Evolutionary conservation across 1,140 invertebrate species (phyloP).

Genomic region (Chrysopa pallens): DNA sequence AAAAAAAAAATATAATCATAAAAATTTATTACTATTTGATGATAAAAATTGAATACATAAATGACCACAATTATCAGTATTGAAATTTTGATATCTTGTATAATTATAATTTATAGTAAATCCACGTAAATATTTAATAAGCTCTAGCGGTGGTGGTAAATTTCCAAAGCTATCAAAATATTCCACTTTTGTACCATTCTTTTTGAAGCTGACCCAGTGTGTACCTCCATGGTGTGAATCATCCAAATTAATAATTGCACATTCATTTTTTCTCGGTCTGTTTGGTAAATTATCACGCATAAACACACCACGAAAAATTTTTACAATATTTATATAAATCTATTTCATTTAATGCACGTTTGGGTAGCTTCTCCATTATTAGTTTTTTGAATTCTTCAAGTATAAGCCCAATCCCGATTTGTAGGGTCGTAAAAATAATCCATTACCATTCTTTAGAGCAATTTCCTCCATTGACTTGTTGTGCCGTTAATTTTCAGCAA

Average conservation of each 20-base stretch:
- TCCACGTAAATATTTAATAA: constrained; percentile 10
- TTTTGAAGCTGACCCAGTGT: constrained; percentile 17
- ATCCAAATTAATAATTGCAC: constrained; percentile 16
- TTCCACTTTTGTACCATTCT: constrained; percentile 5
- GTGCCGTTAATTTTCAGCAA: constrained; percentile 15
- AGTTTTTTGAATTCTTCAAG: constrained; percentile 10
- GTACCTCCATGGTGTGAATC: constrained; percentile 11
- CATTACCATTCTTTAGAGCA: constrained; percentile 12
- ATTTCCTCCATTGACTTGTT: constrained; percentile 17
- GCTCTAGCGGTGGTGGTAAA: constrained; percentile 12
- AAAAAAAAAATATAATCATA: too few relatives aligned
- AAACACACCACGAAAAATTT: constrained; percentile 17
- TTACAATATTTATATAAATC: constrained; percentile 11
- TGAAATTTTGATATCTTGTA: constrained; percentile 5
- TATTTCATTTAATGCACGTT: constrained; percentile 9
- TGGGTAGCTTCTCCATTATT: constrained; percentile 7
- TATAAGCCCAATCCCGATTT: not conserved
- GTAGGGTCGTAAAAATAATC: constrained; percentile 10
- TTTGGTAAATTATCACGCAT: constrained; percentile 14
- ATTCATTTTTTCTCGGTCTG: constrained; percentile 9
- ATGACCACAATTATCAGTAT: constrained; percentile 9
- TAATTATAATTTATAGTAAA: constrained; percentile 5
- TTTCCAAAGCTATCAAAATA: constrained; percentile 14
- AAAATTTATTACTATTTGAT: constrained; percentile 3
- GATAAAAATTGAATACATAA: constrained; percentile 14